Base-by-base conservation (phyloP, 2,888 invertebrate species). In the Leptopilina myrica region DNA sequence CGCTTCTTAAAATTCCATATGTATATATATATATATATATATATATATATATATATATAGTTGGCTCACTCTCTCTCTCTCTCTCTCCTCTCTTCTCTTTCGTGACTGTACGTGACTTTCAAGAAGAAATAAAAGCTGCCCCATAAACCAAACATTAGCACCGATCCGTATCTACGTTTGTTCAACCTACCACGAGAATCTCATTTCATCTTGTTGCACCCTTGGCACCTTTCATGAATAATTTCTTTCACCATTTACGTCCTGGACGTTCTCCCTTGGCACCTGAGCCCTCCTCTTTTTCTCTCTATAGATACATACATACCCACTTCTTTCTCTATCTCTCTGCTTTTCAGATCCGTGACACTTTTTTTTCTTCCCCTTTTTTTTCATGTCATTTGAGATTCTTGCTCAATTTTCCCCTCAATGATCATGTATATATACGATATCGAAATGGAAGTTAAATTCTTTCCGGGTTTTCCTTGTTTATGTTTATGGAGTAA, bases 221-320 rank as follows among this genome's bases (percentile, higher is more conserved):
- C 83, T 81, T 84, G 84, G 86, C 85, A 84, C 84, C 85, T 86
- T 84, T 86, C 86, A 86, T 87, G 88, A 88, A 88, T 88, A 88
- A 88, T 87, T 86, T 88, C 86, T 83, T 82, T 82, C 85, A 81
- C 78, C 86, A 85, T 88, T 87, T 87, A 84, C 85, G 83, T 80
- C 67, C 76, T 78, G 69, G 76, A 78, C 82, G 67, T 46, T 49
- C 26, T 33, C 69, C 59, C 64, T 77, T 77, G 69, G n/a, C 69
- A 73, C 69, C 69, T 73, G 69, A 73, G 53, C 6, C 40, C 69
- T 56, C 14, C 43, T 49, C n/a, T 26, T 11, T 73, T 56, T 33
- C 53, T 69, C 43, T 43, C 43, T 33, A 33, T 33, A 33, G 3
- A 33, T 33, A 43, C 1, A 43, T 43, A 43, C 1, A 12, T 11